phyloP scores from a whole-genome alignment of 1,140 invertebrate genomes.

The Drosophila nikananu region DNA sequence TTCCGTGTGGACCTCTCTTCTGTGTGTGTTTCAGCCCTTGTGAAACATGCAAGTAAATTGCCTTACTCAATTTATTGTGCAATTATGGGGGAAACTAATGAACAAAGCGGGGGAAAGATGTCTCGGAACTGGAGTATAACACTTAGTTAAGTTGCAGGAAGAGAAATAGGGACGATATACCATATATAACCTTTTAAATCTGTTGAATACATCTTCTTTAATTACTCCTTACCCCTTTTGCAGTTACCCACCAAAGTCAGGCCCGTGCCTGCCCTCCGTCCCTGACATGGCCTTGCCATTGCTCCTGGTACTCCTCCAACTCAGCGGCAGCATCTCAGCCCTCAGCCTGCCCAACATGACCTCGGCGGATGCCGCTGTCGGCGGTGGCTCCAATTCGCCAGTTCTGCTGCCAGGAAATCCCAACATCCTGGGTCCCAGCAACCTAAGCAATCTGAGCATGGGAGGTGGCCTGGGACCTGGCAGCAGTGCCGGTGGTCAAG shows the following conservation, averaged over 20 bases:
- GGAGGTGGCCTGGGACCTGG: conserved; percentile 20
- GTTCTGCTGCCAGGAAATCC: conserved; percentile 27
- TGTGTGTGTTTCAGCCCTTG: conserved; percentile 25
- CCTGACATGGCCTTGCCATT: conserved; percentile 25
- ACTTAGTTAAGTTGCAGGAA: neutral
- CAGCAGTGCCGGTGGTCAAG: conserved; percentile 41
- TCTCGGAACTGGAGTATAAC: neutral
- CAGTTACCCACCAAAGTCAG: conserved; percentile 21
- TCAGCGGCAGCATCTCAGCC: conserved; percentile 10
- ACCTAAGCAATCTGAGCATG: conserved; percentile 28
- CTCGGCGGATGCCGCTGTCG: conserved; percentile 27
- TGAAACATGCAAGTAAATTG: conserved; percentile 75
- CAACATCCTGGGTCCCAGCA: conserved; percentile 14
- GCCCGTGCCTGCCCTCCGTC: conserved; percentile 6
- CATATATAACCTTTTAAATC: too few relatives aligned
- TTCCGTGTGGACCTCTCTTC: conserved; percentile 20
- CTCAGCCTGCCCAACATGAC: conserved; percentile 64
- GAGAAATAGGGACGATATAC: too few relatives aligned
- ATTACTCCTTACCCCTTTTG: neutral
- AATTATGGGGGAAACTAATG: conserved; percentile 76
- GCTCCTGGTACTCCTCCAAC: conserved; percentile 21
- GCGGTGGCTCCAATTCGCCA: conserved; percentile 52
- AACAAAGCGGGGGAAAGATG: conserved; percentile 27
- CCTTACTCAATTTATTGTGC: conserved; percentile 77
- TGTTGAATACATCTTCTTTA: too few relatives aligned